Conservation (phyloP, 2,888 invertebrate species). For the Eudemis profundana region DNA sequence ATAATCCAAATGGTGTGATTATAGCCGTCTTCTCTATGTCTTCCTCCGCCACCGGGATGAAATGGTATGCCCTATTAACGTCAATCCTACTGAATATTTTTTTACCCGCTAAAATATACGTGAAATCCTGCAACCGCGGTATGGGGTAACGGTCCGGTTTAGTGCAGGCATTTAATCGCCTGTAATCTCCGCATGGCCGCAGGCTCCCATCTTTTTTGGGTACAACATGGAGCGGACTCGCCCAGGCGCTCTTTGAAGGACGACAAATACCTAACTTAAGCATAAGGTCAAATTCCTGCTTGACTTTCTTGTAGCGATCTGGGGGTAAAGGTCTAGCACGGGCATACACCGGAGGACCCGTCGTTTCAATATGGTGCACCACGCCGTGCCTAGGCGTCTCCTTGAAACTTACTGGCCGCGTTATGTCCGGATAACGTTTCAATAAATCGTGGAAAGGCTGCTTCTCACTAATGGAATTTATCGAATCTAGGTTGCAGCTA, state of each 20-base stretch:
- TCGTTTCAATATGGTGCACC: neutral
- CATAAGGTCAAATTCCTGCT: neutral
- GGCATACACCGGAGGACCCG: constrained; percentile 2
- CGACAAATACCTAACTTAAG: constrained; percentile 1
- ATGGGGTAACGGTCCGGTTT: constrained; percentile 42
- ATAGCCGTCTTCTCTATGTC: constrained; percentile 46
- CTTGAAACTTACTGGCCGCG: neutral
- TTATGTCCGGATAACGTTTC: neutral
- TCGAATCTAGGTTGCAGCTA: too few species aligned
- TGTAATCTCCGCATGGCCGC: neutral
- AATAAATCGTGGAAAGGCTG: neutral
- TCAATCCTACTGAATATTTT: constrained; percentile 44
- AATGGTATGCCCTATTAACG: constrained; percentile 44
- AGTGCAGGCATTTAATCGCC: neutral
- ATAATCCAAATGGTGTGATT: constrained; percentile 23
- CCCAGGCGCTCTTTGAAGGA: neutral
- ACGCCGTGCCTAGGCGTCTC: neutral
- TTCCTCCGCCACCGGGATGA: constrained; percentile 25
- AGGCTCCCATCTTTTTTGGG: neutral
- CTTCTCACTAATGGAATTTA: too few species aligned
- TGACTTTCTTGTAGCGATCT: neutral
- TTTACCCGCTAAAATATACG: constrained; percentile 34
- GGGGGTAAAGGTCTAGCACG: neutral
- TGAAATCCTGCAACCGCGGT: constrained; percentile 38
- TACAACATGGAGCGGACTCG: neutral